Conservation (phyloP, 2,113 vertebrate genomes). For the Phoenicopterus ruber region DNA sequence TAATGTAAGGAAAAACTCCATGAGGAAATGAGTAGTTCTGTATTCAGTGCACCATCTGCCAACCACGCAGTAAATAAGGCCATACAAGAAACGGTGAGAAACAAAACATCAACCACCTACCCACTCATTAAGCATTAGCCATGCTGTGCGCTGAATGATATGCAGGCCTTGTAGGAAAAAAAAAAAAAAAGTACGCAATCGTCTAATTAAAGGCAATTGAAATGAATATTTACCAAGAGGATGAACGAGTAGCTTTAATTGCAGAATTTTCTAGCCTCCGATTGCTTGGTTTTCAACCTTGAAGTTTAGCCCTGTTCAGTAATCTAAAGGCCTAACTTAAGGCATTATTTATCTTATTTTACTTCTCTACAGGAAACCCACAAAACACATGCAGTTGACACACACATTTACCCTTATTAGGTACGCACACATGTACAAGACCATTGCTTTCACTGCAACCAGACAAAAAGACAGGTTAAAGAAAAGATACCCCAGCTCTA, state of each 20-base stretch:
- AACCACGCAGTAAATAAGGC: constrained; percentile 34
- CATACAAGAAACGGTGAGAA: constrained; percentile 48
- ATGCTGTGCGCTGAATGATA: neutral
- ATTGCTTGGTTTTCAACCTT: neutral
- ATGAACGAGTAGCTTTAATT: neutral
- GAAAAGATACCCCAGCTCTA: neutral
- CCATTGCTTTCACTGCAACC: neutral
- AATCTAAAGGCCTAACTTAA: neutral
- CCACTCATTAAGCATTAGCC: constrained; percentile 53
- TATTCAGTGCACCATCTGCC: constrained; percentile 40
- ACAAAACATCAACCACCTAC: constrained; percentile 58
- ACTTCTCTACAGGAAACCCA: neutral
- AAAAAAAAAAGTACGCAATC: neutral
- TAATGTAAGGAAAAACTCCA: neutral
- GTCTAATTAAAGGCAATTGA: constrained; percentile 48
- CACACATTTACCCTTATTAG: neutral
- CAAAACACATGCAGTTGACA: neutral
- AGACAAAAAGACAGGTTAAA: neutral
- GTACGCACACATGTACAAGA: neutral
- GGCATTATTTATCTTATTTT: neutral
- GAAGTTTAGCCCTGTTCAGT: neutral
- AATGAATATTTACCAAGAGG: neutral
- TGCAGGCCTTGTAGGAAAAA: neutral
- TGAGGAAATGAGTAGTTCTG: constrained; percentile 8
- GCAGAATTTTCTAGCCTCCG: neutral